Conservation (phyloP, 2,888 invertebrate genomes). For the Orchesella flavescens region DNA sequence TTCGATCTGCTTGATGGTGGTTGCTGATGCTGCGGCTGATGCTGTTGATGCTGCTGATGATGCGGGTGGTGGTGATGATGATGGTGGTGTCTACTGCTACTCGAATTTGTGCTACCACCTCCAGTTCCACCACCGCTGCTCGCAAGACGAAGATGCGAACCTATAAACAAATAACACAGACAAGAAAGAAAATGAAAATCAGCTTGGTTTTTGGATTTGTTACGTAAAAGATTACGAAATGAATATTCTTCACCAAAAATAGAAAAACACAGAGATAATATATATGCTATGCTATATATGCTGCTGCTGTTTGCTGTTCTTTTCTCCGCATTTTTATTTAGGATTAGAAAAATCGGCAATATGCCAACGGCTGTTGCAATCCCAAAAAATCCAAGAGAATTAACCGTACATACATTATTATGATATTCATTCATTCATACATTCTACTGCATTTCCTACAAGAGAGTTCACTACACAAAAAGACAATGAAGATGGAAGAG, state of each 20-base stretch:
- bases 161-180: slow-evolving; percentile 28
- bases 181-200: slow-evolving; percentile 1
- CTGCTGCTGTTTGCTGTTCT: background rate
- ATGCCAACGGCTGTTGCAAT: slow-evolving; percentile 18
- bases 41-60: slow-evolving; percentile 42
- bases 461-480: too few relatives aligned
- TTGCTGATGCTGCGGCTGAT: slow-evolving; percentile 51
- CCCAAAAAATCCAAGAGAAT: background rate
- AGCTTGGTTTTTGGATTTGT: too few relatives aligned
- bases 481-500: too few relatives aligned
- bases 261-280: background rate
- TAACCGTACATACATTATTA: background rate
- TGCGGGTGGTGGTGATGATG: slow-evolving; percentile 50
- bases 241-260: slow-evolving; percentile 27
- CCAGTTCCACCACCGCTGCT: slow-evolving; percentile 56
- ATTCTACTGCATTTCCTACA: background rate
- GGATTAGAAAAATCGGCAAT: slow-evolving; percentile 17
- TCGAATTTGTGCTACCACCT: slow-evolving; percentile 29
- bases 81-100: slow-evolving; percentile 32
- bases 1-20: slow-evolving; percentile 63
- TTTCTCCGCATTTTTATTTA: background rate
- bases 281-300: background rate
- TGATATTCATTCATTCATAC: background rate
- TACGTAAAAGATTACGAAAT: background rate
- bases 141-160: slow-evolving; percentile 64